Evolutionary conservation across 1,140 invertebrate species (phyloP).

Genomic region (Sesamia nonagrioides): DNA sequence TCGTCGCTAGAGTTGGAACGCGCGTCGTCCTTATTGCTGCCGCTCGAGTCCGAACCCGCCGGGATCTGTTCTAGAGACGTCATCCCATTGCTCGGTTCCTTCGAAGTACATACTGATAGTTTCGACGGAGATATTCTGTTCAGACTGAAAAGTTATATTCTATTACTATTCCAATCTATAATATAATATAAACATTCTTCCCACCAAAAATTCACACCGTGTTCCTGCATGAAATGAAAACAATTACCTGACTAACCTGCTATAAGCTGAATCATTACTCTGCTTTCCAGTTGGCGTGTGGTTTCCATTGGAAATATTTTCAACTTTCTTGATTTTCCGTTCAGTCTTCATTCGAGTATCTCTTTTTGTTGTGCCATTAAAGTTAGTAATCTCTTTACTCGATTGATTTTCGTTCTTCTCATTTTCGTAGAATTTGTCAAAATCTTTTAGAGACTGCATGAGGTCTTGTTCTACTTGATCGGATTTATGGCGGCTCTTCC

Average conservation of each 20-base stretch:
- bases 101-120: conserved; percentile 77
- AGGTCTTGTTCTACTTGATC: conserved; percentile 85
- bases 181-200: too few relatives aligned
- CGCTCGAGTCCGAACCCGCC: conserved; percentile 73
- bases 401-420: conserved; percentile 71
- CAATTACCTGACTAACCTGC: conserved; percentile 87
- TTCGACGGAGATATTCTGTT: conserved; percentile 85
- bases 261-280: conserved; percentile 85
- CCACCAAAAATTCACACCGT: background rate
- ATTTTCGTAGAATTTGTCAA: conserved; percentile 84
- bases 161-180: background rate
- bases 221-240: conserved; percentile 25
- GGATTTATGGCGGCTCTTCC: conserved; percentile 76
- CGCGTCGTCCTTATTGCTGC: conserved; percentile 76
- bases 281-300: conserved; percentile 78
- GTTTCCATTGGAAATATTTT: conserved; percentile 71
- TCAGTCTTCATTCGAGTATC: conserved; percentile 71
- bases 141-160: conserved; percentile 66
- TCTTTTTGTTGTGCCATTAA: conserved; percentile 72
- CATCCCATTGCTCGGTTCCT: conserved; percentile 69
- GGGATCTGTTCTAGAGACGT: conserved; percentile 70
- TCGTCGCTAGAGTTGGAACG: conserved; percentile 81
- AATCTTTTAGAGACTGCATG: conserved; percentile 86
- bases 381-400: conserved; percentile 65
- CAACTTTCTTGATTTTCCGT: conserved; percentile 67